Evolutionary conservation across 92 coral and sea anemone species (phyloP), one percentile per base, ranked within the genome.

Genomic region (Palythoa grandis): DNA sequence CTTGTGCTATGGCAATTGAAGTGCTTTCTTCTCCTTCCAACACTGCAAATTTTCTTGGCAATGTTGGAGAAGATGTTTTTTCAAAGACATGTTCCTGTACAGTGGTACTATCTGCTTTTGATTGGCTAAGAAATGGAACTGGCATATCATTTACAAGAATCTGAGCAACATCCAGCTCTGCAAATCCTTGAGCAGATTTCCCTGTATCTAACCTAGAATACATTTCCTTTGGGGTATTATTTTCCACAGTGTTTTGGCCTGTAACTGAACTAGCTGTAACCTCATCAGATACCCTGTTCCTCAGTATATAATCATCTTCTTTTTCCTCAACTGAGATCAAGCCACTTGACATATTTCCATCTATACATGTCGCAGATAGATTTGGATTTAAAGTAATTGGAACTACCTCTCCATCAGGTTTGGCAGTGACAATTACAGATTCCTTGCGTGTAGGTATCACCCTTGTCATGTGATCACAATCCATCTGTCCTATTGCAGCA

Each of bases 121-220:
- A 20, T n/a, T 25, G 48, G 40, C 88, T 39, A 40, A 94, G 73
- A 6, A 95, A 92, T 35, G 98, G 93, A 1, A 91, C 92, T 7
- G 92, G 98, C 90, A 96, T 96, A 68, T 90, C 93, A 87, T 93
- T 88, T 11, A 94, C 84, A 23, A 96, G 90, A 74, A 96, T 96
- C 79, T 92, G 93, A 20, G 99, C 99, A 9, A 96, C 98, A 79
- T 96, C 99, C 87, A 96, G 91, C 70, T 96, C 99, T 82, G 92
- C 88, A 38, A 95, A 94, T 23, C 70, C 79, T 19, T 69, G 74
- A 1, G 83, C 54, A 38, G 40, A 72, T 39, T 76, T 54, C 22
- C 29, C 60, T 47, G 74, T 48, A 58, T 54, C 39, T 74, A 73
- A 29, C n/a, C 38, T 11, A 17, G 40, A 22, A 60, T 15, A 24